Evolutionary conservation across 2,888 invertebrate species (phyloP), one percentile per base, ranked within the genome.

Genomic region (Sarcophaga variegata): DNA sequence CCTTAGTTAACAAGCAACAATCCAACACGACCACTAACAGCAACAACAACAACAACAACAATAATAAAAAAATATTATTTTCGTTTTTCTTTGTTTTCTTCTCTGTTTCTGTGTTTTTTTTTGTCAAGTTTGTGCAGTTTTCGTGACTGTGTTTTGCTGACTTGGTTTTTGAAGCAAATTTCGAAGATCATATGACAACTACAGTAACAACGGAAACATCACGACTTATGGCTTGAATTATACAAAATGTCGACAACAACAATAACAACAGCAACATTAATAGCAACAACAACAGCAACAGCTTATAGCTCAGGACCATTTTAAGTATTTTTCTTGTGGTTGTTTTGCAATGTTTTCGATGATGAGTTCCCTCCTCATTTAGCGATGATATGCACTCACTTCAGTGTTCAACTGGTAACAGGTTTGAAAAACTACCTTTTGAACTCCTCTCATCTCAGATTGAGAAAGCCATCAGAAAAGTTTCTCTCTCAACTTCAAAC

Each of bases 121-220:
- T 70, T 60, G 74, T 74, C 45, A 87, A 69, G 69, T 81, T 83
- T 83, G 67, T 83, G 86, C 83, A 86, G 69, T 82, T 87, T 81
- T 54, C 17, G 54, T 54, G 14, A 17, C 17, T 54, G 12, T 14
- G 14, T 54, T 54, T 54, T 54, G 37, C 37, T 37, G 37, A 37
- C 81, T 84, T 84, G 87, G 84, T 84, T 84, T 84, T 77, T 70
- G 11, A 45, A 75, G 60, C 70, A 60, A 84, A 87, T 81, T 66
- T 79, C 69, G 67, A 78, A 81, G 87, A 87, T 87, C 87, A 85
- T 79, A 87, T 85, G 72, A 83, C 78, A 81, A 81, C 69, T 74
- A 60, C 63, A 80, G 78, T 62, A 66, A 83, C 77, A 83, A 72
- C 49, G 72, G 64, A 5, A 79, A 76, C 63, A 78, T 84, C 87